A percentile compares a stretch with the other conserved stretches of the same genome.
These are phyloP conservation scores for Litoditis marina DNA, from an alignment of 2,888 invertebrate genomes.

Conservation along the genomic window DNA sequence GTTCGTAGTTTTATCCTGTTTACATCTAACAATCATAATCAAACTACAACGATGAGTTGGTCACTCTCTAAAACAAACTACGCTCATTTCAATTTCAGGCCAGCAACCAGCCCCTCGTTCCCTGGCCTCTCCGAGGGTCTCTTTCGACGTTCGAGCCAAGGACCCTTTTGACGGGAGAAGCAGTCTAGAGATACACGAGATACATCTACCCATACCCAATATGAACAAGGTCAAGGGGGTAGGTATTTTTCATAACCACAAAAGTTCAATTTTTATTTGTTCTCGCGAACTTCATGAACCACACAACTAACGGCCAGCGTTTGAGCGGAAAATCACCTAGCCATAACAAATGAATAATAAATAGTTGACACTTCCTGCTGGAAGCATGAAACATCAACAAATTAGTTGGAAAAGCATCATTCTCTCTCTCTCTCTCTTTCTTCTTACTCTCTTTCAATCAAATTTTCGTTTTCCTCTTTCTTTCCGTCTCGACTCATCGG, in stretches of 20 bases:
- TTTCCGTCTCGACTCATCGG: no score
- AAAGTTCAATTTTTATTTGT: background rate
- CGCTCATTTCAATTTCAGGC: background rate
- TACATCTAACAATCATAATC: no score
- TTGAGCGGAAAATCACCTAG: no score
- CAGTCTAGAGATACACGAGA: conserved; percentile 20
- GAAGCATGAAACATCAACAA: no score
- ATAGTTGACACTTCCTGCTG: no score
- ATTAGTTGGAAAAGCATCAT: no score
- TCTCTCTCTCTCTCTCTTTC: background rate
- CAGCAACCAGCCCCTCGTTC: conserved; percentile 8
- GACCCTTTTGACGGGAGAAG: conserved; percentile 15
- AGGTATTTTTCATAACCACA: background rate
- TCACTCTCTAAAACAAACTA: background rate
- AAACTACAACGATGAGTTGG: no score
- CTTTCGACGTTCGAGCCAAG: conserved; percentile 31
- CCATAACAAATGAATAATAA: no score
- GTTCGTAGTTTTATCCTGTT: no score
- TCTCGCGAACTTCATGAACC: no score
- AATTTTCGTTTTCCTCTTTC: background rate
- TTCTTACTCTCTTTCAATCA: background rate
- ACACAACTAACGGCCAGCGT: no score
- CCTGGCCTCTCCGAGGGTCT: conserved; percentile 24
- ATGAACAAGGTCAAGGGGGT: conserved; percentile 6
- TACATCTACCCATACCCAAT: conserved; percentile 12